Base-by-base conservation (phyloP, 2,888 invertebrate genomes). In the Dasypogon diadema region DNA sequence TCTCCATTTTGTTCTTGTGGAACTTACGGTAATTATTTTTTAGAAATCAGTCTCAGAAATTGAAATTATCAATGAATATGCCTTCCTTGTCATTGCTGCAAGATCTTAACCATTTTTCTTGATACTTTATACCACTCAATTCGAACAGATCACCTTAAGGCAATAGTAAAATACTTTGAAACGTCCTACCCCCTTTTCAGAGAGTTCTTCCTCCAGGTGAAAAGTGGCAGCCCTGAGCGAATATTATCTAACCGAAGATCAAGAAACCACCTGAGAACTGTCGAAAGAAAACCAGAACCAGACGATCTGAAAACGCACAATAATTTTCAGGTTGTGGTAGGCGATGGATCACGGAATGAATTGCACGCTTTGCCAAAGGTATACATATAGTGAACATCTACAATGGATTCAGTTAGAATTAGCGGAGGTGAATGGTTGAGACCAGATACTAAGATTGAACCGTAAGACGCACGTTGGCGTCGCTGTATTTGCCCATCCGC, bases 261-360 rank as follows among this genome's bases (percentile, higher is more conserved):
- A 54, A 70, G 54, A 70, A 54, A 54, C 51, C 26, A 54, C 10
- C 37, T 58, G 56, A 73, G 42, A 72, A 54, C 34, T 34, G 55
- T 54, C 42, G 56, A 56, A 42, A 56, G 48, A 42, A 56, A 56
- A 73, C 46, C 55, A 56, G 55, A 56, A 73, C 18, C 24, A 56
- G 56, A 42, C 58, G 74, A 60, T 46, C 30, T 74, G 58, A 26
- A 58, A 74, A 74, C 74, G 74, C 74, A 74, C 56, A 74, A 74
- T 60, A 60, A 74, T 74, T 74, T 74, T 58, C 48, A 46, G 30
- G 46, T 74, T 74, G 74, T 74, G 74, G 74, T 74, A 74, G 74
- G 74, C 58, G 58, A 73, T 72, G 72, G 72, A 72, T 73, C 73
- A 73, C 73, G 73, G 73, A 56, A 73, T 58, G 55, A 73, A 56